Evolutionary conservation across 2,797 vertebrate species (phyloP).

Genomic region (Lacerta bilineata): DNA sequence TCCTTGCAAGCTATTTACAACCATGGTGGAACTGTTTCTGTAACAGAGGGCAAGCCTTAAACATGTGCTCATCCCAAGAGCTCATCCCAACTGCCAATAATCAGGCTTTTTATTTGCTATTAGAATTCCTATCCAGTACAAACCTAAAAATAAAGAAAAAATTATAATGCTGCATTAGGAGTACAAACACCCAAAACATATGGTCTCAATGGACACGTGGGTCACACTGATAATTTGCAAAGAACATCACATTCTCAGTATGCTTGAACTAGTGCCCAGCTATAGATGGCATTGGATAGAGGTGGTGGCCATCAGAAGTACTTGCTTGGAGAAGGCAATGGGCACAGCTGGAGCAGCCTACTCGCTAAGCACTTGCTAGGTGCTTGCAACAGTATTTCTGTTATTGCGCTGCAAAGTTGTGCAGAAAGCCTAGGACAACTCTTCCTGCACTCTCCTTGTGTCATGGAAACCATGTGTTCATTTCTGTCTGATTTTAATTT

Average conservation of each 20-base stretch:
- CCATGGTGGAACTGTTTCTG: background rate
- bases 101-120: constrained; percentile 68
- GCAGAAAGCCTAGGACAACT: background rate
- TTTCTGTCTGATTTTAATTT: background rate
- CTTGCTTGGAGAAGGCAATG: background rate
- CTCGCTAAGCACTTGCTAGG: background rate
- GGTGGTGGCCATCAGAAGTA: no score
- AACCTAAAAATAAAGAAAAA: constrained; percentile 67
- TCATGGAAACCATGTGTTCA: background rate
- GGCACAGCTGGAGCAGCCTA: background rate
- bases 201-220: background rate
- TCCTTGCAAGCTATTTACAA: background rate
- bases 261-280: background rate
- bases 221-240: background rate
- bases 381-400: constrained; percentile 3
- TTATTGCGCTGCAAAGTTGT: background rate
- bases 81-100: constrained; percentile 66
- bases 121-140: constrained; percentile 63
- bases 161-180: constrained; percentile 10
- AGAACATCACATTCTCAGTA: constrained; percentile 31
- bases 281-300: background rate
- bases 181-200: background rate
- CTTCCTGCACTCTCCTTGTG: background rate
- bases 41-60: constrained; percentile 66
- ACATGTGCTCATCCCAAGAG: constrained; percentile 65